phyloP scores from a whole-genome alignment of 2,113 vertebrate genomes.

The Myrmecophaga tridactyla region DNA sequence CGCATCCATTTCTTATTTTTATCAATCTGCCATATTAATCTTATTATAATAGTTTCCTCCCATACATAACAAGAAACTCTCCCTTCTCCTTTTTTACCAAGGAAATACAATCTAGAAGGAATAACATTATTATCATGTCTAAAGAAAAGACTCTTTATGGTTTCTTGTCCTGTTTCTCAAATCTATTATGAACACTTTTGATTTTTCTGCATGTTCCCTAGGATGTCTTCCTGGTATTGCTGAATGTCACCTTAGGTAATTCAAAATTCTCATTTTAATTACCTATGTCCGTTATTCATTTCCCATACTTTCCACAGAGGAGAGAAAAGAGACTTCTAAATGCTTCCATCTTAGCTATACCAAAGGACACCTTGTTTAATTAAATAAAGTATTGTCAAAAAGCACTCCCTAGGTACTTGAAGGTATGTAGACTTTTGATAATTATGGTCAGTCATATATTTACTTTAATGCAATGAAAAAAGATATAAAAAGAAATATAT shows the following conservation, averaged over 20 bases:
- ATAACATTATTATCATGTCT: slow-evolving; percentile 50
- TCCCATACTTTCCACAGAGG: slow-evolving; percentile 63
- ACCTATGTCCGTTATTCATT: slow-evolving; percentile 66
- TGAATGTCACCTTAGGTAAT: slow-evolving; percentile 57
- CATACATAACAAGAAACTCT: slow-evolving; percentile 51
- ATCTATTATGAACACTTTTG: slow-evolving; percentile 58
- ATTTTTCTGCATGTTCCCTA: slow-evolving; percentile 61
- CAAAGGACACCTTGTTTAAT: slow-evolving; percentile 68
- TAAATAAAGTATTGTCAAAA: slow-evolving; percentile 46
- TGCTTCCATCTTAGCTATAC: slow-evolving; percentile 35
- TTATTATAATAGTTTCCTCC: slow-evolving; percentile 56
- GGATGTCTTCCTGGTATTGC: slow-evolving; percentile 55
- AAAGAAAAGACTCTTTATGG: slow-evolving; percentile 33
- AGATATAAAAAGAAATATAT: background rate
- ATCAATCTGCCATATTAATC: slow-evolving; percentile 69
- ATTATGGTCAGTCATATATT: slow-evolving; percentile 5
- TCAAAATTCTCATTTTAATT: slow-evolving; percentile 72
- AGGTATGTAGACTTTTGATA: background rate
- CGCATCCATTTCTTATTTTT: slow-evolving; percentile 64
- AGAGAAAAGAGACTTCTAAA: slow-evolving; percentile 54
- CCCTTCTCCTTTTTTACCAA: slow-evolving; percentile 59
- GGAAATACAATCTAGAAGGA: slow-evolving; percentile 49
- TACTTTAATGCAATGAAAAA: slow-evolving; percentile 15
- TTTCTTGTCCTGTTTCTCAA: slow-evolving; percentile 40
- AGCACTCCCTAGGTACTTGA: background rate